A percentile compares a stretch with the other conserved stretches of the same genome.
phyloP scores from a whole-genome alignment of 1,140 invertebrate genomes.

The Scaptodrosophila lebanonensis region DNA sequence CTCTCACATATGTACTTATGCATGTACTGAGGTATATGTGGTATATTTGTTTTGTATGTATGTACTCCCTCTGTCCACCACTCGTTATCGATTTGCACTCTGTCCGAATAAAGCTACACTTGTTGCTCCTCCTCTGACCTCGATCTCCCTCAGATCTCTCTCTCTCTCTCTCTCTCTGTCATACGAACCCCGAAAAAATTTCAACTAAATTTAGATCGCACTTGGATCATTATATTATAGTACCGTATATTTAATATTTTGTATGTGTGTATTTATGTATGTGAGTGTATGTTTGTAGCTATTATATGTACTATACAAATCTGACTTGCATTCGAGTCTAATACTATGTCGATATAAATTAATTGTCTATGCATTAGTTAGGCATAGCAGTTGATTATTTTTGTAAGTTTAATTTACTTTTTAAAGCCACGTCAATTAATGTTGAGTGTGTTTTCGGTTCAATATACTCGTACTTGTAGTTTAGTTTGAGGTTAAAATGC shows the following conservation, averaged over 20 bases:
- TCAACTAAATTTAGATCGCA: slow-evolving; percentile 70
- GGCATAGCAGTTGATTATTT: slow-evolving; percentile 39
- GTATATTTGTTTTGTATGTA: slow-evolving; percentile 71
- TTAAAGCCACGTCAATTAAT: slow-evolving; percentile 76
- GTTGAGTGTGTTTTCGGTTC: slow-evolving; percentile 29
- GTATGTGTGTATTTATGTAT: slow-evolving; percentile 17
- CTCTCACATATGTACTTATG: slow-evolving; percentile 57
- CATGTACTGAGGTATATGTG: slow-evolving; percentile 75
- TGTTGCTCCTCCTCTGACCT: neutral
- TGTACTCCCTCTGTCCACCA: slow-evolving; percentile 36
- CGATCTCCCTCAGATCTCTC: neutral
- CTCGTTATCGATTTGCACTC: slow-evolving; percentile 39
- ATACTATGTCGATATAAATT: slow-evolving; percentile 31
- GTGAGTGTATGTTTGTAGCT: slow-evolving; percentile 6
- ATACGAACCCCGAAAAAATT: slow-evolving; percentile 65
- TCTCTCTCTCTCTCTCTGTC: slow-evolving; percentile 3
- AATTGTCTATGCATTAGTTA: slow-evolving; percentile 32
- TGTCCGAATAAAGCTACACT: slow-evolving; percentile 59
- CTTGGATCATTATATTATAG: slow-evolving; percentile 36
- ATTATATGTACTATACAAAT: slow-evolving; percentile 58
- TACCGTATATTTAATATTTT: slow-evolving; percentile 8
- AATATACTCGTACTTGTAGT: no score
- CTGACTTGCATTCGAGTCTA: slow-evolving; percentile 49
- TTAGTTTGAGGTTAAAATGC: no score
- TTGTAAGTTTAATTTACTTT: slow-evolving; percentile 51